phyloP scores from a whole-genome alignment of 2,888 invertebrate genomes.

The Athetis lepigone region DNA sequence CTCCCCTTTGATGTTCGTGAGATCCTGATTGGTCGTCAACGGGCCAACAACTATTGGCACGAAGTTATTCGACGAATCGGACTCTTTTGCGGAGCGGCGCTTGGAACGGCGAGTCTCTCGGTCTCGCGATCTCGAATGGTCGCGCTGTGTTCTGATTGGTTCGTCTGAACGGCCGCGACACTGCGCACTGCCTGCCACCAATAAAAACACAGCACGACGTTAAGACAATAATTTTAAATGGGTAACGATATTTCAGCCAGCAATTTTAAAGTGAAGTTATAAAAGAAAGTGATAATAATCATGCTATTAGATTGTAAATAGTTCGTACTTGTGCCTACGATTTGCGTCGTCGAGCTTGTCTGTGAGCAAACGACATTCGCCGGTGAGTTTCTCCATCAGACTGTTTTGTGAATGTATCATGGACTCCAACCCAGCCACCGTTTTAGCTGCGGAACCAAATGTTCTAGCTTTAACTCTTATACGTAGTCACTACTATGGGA shows the following conservation, averaged over 20 bases:
- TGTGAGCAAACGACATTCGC: slow-evolving; percentile 96
- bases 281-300: slow-evolving; percentile 65
- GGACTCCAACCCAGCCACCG: slow-evolving; percentile 96
- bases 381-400: slow-evolving; percentile 97
- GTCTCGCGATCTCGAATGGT: slow-evolving; percentile 84
- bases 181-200: slow-evolving; percentile 90
- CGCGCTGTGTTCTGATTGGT: slow-evolving; percentile 91
- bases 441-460: slow-evolving; percentile 94
- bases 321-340: slow-evolving; percentile 96
- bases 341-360: slow-evolving; percentile 97
- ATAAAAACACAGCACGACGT: slow-evolving; percentile 91
- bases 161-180: slow-evolving; percentile 89
- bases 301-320: slow-evolving; percentile 83
- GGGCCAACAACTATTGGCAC: slow-evolving; percentile 87
- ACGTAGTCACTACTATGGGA: slow-evolving; percentile 61
- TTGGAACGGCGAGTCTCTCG: slow-evolving; percentile 82
- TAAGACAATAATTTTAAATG: slow-evolving; percentile 81
- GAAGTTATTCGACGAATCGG: slow-evolving; percentile 90
- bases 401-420: slow-evolving; percentile 97
- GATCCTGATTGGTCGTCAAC: slow-evolving; percentile 89
- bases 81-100: slow-evolving; percentile 90
- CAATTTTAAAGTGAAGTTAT: slow-evolving; percentile 57
- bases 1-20: slow-evolving; percentile 82
- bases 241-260: slow-evolving; percentile 82
- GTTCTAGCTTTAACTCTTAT: slow-evolving; percentile 74